phyloP scores from a whole-genome alignment of 2,113 vertebrate genomes.

The Deroptyus accipitrinus region DNA sequence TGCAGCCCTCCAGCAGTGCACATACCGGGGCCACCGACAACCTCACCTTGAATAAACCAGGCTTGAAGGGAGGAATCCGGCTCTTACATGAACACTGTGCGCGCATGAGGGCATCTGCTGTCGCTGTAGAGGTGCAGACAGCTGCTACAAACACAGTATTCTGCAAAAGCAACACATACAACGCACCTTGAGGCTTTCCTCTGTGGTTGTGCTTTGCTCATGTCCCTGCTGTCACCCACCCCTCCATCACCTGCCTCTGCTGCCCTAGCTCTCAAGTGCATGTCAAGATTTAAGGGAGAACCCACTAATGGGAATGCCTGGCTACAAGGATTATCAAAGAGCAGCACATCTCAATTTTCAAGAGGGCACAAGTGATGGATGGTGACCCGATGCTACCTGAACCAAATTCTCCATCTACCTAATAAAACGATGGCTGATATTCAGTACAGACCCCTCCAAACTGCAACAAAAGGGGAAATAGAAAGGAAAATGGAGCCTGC shows the following conservation, averaged over 20 bases:
- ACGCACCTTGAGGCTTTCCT: not conserved
- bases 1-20: not conserved
- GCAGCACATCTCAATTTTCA: not conserved
- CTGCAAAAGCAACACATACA: rapidly evolving
- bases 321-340: not conserved
- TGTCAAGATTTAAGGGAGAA: not conserved
- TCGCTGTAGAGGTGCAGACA: not conserved
- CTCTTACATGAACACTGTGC: not conserved
- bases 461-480: not conserved
- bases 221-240: not conserved
- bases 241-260: not conserved
- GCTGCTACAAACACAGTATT: not conserved
- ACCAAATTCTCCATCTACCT: not conserved
- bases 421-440: rapidly evolving
- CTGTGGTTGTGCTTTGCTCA: not conserved
- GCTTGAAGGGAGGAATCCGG: not conserved
- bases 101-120: not conserved
- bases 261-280: not conserved
- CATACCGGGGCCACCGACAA: not conserved
- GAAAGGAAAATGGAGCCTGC: not conserved
- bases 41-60: not conserved
- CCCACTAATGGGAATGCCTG: not conserved
- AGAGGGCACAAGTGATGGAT: not conserved
- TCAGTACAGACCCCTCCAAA: not conserved
- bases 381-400: not conserved